Conservation (phyloP, 2,113 vertebrate genomes). For the Chiloscyllium plagiosum region DNA sequence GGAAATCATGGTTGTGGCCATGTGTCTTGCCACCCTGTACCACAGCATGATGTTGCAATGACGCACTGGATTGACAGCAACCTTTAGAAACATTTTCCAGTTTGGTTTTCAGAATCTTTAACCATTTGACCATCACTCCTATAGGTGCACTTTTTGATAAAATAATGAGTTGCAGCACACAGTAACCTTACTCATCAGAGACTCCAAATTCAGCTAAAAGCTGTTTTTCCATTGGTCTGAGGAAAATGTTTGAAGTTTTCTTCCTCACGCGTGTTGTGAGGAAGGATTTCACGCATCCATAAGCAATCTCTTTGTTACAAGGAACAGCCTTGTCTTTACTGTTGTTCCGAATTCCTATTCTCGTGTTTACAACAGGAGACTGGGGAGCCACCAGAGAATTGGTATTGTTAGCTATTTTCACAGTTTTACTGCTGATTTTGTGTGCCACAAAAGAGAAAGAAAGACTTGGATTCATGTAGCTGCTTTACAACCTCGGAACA, state of each 20-base stretch:
- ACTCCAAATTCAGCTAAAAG: background rate
- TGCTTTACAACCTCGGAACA: background rate
- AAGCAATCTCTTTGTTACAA: background rate
- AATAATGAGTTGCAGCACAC: background rate
- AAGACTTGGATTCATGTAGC: background rate
- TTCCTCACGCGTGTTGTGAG: background rate
- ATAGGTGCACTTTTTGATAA: background rate
- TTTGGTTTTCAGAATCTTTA: background rate
- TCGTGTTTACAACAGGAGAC: background rate
- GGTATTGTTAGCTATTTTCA: background rate
- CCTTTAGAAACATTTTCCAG: background rate
- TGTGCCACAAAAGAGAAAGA: background rate
- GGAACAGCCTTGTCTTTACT: background rate
- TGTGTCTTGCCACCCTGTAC: background rate
- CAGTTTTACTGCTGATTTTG: background rate
- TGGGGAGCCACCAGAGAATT: background rate
- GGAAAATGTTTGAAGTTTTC: background rate
- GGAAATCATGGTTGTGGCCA: background rate
- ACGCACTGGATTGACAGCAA: background rate
- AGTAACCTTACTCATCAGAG: background rate
- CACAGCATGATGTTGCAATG: background rate
- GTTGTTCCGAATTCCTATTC: background rate
- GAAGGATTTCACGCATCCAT: background rate
- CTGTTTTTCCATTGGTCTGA: background rate
- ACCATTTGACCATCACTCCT: background rate